Conservation (phyloP, 2,888 invertebrate genomes). For the Cryptophagus acutangulus region DNA sequence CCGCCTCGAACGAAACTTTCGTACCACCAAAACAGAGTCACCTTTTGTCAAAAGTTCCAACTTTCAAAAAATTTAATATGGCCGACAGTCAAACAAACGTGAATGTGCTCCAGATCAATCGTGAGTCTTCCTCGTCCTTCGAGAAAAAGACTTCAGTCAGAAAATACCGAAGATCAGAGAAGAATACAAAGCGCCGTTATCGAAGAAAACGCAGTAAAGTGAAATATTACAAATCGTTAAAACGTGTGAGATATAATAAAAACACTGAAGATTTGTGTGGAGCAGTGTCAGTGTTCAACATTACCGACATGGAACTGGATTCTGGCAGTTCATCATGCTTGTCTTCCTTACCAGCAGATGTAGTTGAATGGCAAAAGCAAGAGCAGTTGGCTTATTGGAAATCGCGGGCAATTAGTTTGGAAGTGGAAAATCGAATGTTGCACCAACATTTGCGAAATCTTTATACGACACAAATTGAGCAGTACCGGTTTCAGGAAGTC, state of each 20-base stretch:
- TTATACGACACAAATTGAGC: conserved; percentile 36
- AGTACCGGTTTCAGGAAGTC: conserved; percentile 6
- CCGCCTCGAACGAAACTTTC: no score
- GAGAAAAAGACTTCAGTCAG: no score
- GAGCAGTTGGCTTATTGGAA: conserved; percentile 61
- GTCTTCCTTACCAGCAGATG: conserved; percentile 28
- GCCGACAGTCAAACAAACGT: no score
- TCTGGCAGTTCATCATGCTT: conserved; percentile 17
- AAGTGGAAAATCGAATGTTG: conserved; percentile 56
- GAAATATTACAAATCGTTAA: conserved; percentile 28
- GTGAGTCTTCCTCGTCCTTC: no score
- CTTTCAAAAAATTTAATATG: no score
- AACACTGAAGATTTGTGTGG: conserved; percentile 33
- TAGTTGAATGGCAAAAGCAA: conserved; percentile 51
- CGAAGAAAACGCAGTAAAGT: conserved; percentile 28
- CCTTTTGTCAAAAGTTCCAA: no score
- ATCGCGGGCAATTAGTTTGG: conserved; percentile 53
- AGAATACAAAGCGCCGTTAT: conserved; percentile 16
- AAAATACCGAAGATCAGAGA: no score
- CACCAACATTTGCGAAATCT: conserved; percentile 50
- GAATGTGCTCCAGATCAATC: no score
- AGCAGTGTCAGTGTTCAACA: conserved; percentile 32
- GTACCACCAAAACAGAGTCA: no score
- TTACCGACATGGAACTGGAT: conserved; percentile 35
- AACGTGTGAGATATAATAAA: conserved; percentile 22